These are phyloP conservation scores for Eurytoma californica DNA, from an alignment of 2,888 invertebrate genomes.

Conservation along the genomic window DNA sequence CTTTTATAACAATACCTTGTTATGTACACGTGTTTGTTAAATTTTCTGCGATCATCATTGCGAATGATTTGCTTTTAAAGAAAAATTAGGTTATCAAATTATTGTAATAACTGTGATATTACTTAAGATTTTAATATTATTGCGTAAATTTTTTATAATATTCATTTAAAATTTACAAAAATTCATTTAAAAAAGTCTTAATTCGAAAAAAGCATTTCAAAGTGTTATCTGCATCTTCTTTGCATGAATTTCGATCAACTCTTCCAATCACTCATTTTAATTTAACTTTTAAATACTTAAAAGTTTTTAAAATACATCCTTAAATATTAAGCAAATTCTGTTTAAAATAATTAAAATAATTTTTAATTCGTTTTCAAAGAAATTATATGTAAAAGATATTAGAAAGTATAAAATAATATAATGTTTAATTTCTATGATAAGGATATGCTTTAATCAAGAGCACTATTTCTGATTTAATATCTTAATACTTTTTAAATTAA, in stretches of 20 bases:
- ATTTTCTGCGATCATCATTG: constrained; percentile 36
- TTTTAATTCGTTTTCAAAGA: neutral
- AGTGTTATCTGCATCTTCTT: neutral
- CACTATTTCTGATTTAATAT: too few species aligned
- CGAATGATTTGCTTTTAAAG: constrained; percentile 37
- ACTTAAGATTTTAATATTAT: constrained; percentile 31
- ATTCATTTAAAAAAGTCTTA: constrained; percentile 3
- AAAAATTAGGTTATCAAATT: constrained; percentile 36
- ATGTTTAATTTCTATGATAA: neutral
- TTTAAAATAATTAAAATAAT: neutral
- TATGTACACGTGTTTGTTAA: constrained; percentile 35
- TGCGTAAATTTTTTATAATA: constrained; percentile 45
- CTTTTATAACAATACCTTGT: constrained; percentile 20
- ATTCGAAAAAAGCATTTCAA: constrained; percentile 18
- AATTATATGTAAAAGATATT: too few species aligned
- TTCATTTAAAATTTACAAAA: constrained; percentile 9
- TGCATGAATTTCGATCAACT: constrained; percentile 20
- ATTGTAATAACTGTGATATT: constrained; percentile 53
- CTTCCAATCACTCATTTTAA: constrained; percentile 35
- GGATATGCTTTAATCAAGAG: too few species aligned
- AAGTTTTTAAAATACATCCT: too few species aligned
- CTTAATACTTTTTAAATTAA: too few species aligned
- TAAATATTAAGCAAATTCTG: too few species aligned
- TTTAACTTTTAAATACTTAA: neutral
- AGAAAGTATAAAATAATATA: neutral